Percentiles rank a stretch among this genome's conserved stretches.
phyloP scores from a whole-genome alignment of 2,888 invertebrate genomes.

The Loripinus fragilis region DNA sequence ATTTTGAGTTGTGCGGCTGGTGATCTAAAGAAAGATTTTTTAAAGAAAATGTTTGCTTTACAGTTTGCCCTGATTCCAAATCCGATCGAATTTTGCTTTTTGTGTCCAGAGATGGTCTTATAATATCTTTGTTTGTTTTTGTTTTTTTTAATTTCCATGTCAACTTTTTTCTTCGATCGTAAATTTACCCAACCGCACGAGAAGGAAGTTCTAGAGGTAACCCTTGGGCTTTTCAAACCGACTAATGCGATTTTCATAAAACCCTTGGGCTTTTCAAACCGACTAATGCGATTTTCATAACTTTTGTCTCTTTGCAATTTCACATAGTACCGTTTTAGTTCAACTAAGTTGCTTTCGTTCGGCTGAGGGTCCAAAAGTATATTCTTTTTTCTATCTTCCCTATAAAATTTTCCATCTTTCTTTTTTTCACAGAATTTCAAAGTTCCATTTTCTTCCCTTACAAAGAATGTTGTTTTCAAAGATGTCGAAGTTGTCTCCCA shows the following conservation, averaged over 20 bases:
- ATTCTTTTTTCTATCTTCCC: no score
- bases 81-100: constrained; percentile 17
- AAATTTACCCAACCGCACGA: not conserved
- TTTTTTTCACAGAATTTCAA: no score
- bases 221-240: no score
- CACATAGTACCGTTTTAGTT: no score
- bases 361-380: no score
- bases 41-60: constrained; percentile 6
- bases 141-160: constrained; percentile 23
- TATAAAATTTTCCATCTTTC: no score
- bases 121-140: constrained; percentile 24
- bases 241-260: no score
- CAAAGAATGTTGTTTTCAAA: not conserved
- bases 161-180: not conserved
- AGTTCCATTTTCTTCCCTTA: no score
- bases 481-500: not conserved
- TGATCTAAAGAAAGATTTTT: constrained; percentile 13
- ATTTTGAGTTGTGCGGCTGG: constrained; percentile 30
- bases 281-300: no score
- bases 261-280: no score
- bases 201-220: not conserved
- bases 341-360: no score
- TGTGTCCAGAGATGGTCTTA: constrained; percentile 21
- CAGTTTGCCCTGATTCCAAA: not conserved
- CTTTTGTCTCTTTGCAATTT: no score